Evolutionary conservation across 2,113 vertebrate species (phyloP).

Genomic region (Regulus satrapa): DNA sequence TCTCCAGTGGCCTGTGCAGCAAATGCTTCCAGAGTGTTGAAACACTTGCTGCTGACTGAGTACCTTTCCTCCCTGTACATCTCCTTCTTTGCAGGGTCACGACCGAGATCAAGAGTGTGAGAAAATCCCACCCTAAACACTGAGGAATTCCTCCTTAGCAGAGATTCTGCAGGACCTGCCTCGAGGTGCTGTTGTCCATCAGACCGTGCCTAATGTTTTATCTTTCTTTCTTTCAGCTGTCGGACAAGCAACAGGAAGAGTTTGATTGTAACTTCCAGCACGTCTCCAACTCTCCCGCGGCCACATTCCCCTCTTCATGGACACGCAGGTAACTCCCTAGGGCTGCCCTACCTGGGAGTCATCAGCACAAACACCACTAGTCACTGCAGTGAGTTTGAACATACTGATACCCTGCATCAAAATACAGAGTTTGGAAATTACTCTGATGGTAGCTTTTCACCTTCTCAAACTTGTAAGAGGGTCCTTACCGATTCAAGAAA

Average conservation of each 20-base stretch:
- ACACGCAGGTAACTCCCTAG: constrained; percentile 82
- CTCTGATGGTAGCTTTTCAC: not conserved
- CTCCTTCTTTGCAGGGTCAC: not conserved
- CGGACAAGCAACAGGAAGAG: constrained; percentile 97
- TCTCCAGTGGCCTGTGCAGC: not conserved
- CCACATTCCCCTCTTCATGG: constrained; percentile 95
- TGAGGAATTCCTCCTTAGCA: not conserved
- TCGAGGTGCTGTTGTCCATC: not conserved
- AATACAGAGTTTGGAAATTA: not conserved
- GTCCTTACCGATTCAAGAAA: not conserved
- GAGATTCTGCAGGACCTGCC: not conserved
- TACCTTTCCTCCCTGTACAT: not conserved
- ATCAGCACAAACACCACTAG: not conserved
- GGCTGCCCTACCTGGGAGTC: not conserved
- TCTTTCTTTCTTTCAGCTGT: constrained; percentile 80
- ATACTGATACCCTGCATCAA: not conserved
- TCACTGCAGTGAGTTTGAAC: not conserved
- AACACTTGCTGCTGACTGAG: not conserved
- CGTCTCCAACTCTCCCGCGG: constrained; percentile 93
- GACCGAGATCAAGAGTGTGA: not conserved
- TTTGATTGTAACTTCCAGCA: constrained; percentile 95
- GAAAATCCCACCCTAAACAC: not conserved
- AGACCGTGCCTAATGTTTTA: not conserved
- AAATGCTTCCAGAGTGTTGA: not conserved
- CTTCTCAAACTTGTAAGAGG: not conserved